These are phyloP conservation scores for Ficedula albicollis DNA, from an alignment of 2,797 vertebrate species.

Conservation along the genomic window DNA sequence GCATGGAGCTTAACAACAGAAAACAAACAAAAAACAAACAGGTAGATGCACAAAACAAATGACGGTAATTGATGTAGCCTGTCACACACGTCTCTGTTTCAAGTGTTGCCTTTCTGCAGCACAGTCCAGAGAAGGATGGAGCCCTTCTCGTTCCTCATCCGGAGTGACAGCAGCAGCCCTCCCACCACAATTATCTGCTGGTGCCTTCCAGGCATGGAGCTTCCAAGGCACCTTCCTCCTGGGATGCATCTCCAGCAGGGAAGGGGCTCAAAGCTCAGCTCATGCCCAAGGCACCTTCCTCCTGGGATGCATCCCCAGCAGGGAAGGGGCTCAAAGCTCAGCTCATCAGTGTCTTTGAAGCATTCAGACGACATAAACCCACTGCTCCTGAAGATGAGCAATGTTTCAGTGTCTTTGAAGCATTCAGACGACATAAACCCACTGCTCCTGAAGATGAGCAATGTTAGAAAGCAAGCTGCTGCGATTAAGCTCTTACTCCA, in stretches of 20 bases:
- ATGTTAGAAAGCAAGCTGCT: not conserved
- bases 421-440: not conserved
- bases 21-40: not conserved
- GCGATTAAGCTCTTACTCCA: not conserved
- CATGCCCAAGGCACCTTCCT: too few species aligned
- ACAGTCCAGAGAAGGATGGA: not conserved
- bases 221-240: constrained; percentile 8
- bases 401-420: not conserved
- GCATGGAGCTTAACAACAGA: not conserved
- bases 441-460: not conserved
- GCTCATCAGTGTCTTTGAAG: not conserved
- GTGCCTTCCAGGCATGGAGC: constrained; percentile 9
- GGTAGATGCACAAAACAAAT: not conserved
- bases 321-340: too few species aligned
- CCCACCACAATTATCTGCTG: not conserved
- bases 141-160: not conserved
- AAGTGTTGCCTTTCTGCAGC: not conserved
- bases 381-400: not conserved
- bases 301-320: too few species aligned
- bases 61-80: not conserved
- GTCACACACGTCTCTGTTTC: not conserved
- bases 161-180: not conserved
- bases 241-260: constrained; percentile 16
- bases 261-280: constrained; percentile 38
- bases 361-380: not conserved